Conservation (phyloP, 2,888 invertebrate genomes). For the Phengaris arion region DNA sequence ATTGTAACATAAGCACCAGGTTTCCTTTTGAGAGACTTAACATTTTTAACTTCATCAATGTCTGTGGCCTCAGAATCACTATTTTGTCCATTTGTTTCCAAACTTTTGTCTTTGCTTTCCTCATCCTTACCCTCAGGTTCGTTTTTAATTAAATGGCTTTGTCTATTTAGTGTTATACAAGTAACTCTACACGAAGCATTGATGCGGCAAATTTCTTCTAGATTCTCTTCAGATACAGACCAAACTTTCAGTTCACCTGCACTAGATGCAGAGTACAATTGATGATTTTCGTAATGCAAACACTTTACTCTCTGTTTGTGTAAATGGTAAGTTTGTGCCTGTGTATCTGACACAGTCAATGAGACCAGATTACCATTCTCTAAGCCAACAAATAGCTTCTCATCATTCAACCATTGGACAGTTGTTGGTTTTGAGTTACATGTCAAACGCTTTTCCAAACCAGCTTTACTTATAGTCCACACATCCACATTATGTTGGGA, state of each 20-base stretch:
- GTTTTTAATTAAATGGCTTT: slow-evolving; percentile 63
- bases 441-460: slow-evolving; percentile 82
- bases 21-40: slow-evolving; percentile 53
- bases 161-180: slow-evolving; percentile 82
- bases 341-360: slow-evolving; percentile 74
- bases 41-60: slow-evolving; percentile 41
- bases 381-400: slow-evolving; percentile 83
- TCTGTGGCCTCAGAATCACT: slow-evolving; percentile 50
- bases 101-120: slow-evolving; percentile 37
- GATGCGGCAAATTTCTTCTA: slow-evolving; percentile 78
- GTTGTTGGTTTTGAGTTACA: slow-evolving; percentile 85
- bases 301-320: slow-evolving; percentile 85
- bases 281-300: slow-evolving; percentile 76
- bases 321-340: slow-evolving; percentile 70
- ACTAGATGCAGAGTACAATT: slow-evolving; percentile 86
- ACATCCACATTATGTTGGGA: slow-evolving; percentile 87
- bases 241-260: slow-evolving; percentile 89
- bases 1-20: slow-evolving; percentile 66
- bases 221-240: slow-evolving; percentile 61
- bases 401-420: slow-evolving; percentile 83
- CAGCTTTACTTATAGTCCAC: slow-evolving; percentile 89
- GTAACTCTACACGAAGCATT: slow-evolving; percentile 86
- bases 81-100: slow-evolving; percentile 42
- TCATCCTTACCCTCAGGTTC: slow-evolving; percentile 52
- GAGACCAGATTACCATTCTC: slow-evolving; percentile 85